Conservation (phyloP, 2,888 invertebrate species). For the Artemia sp. region DNA sequence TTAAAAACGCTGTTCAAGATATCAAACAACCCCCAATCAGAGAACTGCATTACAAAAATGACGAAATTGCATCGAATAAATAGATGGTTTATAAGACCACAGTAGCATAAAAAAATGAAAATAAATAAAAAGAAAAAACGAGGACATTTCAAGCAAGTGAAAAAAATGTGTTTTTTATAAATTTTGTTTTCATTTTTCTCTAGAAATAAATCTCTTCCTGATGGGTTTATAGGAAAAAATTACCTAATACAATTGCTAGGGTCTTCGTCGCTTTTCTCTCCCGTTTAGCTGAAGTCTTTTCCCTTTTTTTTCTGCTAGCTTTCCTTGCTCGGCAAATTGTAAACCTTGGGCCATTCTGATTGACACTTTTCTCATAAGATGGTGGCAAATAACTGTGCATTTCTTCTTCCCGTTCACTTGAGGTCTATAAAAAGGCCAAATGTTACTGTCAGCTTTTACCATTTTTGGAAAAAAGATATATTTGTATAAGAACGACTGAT, state of each 20-base stretch:
- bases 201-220: neutral
- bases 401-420: conserved; percentile 25
- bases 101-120: too few relatives aligned
- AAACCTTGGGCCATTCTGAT: conserved; percentile 48
- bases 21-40: too few relatives aligned
- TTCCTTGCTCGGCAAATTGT: conserved; percentile 86
- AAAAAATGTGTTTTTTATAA: too few relatives aligned
- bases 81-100: too few relatives aligned
- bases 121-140: too few relatives aligned
- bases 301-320: conserved; percentile 81
- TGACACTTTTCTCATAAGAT: conserved; percentile 51
- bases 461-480: too few relatives aligned
- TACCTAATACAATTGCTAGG: conserved; percentile 91
- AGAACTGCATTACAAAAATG: too few relatives aligned
- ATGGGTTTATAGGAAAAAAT: conserved; percentile 31
- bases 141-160: too few relatives aligned
- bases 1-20: too few relatives aligned
- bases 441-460: neutral
- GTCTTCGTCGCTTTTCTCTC: conserved; percentile 98
- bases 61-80: too few relatives aligned
- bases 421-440: conserved; percentile 45
- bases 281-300: conserved; percentile 79
- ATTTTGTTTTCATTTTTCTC: too few relatives aligned
- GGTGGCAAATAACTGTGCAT: conserved; percentile 30
- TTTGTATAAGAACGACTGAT: too few relatives aligned